Evolutionary conservation across 2,888 invertebrate genomes (phyloP).

Genomic region (Hybos culiciformis): DNA sequence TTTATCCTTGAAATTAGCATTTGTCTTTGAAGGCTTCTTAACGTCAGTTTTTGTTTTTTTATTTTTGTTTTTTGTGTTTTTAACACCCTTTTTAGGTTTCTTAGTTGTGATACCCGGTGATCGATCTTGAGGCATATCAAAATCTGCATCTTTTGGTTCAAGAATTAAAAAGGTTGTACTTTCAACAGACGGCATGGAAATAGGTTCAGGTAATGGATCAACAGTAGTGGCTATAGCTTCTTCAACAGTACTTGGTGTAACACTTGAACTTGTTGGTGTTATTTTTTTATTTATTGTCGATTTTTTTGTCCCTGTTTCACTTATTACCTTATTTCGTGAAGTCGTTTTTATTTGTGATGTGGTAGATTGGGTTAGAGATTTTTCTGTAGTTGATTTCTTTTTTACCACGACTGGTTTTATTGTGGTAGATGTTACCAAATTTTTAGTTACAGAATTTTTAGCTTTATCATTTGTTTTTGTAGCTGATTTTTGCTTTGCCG

Average conservation of each 20-base stretch:
- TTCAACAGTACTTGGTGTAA: constrained; percentile 10
- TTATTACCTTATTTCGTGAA: constrained; percentile 15
- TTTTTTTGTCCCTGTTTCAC: constrained; percentile 6
- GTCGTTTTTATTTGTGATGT: constrained; percentile 18
- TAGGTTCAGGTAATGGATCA: background rate
- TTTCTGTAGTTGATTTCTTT: constrained; percentile 22
- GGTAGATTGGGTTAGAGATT: constrained; percentile 14
- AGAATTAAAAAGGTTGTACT: constrained; percentile 16
- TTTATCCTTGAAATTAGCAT: constrained; percentile 29
- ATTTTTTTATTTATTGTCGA: background rate
- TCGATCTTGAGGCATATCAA: constrained; percentile 18
- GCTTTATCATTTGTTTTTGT: constrained; percentile 15
- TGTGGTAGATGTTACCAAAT: constrained; percentile 11
- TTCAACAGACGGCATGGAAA: constrained; percentile 9
- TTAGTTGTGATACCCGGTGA: constrained; percentile 15
- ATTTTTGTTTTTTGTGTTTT: constrained; percentile 14
- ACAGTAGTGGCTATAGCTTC: constrained; percentile 13
- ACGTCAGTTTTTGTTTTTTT: constrained; percentile 9
- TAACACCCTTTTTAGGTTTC: constrained; percentile 18
- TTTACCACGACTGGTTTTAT: constrained; percentile 26
- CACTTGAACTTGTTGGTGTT: background rate
- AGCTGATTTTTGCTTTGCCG: background rate
- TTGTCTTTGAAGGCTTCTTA: constrained; percentile 14
- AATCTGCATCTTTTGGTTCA: constrained; percentile 19
- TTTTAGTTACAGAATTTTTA: constrained; percentile 14